phyloP scores from a whole-genome alignment of 2,113 vertebrate genomes.

The Dicrurus megarhynchus region DNA sequence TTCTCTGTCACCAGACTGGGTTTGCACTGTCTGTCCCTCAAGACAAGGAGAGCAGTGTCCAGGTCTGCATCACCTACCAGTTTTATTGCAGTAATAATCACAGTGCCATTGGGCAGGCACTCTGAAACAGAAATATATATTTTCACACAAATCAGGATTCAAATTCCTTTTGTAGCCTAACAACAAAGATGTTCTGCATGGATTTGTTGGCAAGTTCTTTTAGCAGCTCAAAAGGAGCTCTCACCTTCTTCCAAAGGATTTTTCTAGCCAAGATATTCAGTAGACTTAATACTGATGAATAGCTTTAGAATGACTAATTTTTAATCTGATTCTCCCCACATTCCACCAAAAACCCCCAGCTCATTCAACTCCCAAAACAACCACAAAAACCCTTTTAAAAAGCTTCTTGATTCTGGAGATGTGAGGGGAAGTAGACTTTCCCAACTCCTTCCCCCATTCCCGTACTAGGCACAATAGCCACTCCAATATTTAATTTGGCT shows the following conservation, averaged over 20 bases:
- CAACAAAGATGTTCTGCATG: background rate
- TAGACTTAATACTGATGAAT: background rate
- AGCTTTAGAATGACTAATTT: background rate
- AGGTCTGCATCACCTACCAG: background rate
- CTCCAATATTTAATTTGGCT: background rate
- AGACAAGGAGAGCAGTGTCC: conserved; percentile 15
- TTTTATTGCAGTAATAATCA: conserved; percentile 44
- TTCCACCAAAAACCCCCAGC: fast-evolving
- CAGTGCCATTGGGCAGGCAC: conserved; percentile 54
- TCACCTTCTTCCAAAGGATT: background rate
- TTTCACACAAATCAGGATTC: background rate
- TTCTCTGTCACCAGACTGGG: conserved; percentile 28
- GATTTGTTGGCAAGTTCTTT: background rate
- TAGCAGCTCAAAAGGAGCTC: background rate
- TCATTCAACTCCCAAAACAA: background rate
- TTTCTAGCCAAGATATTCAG: background rate
- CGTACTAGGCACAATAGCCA: background rate
- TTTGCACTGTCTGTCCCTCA: conserved; percentile 37
- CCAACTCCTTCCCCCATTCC: fast-evolving
- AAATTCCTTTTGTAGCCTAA: background rate
- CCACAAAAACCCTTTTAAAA: background rate
- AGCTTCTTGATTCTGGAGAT: background rate
- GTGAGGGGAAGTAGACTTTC: background rate
- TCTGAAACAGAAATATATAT: background rate
- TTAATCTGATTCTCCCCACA: background rate